phyloP scores from a whole-genome alignment of 2,113 vertebrate species.

The Cyanistes caeruleus region DNA sequence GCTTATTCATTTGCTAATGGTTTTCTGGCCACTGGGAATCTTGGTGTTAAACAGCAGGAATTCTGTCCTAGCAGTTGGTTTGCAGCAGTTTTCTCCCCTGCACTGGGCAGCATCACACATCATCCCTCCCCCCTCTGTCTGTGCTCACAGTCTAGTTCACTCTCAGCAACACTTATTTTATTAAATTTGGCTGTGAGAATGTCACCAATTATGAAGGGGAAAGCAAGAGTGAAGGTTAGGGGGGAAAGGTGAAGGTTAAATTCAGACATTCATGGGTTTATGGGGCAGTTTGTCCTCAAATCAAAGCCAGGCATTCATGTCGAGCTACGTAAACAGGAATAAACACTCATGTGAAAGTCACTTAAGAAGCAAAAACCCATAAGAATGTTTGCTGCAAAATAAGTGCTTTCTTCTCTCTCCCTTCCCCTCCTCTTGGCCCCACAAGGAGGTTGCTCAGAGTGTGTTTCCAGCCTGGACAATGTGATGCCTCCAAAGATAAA shows the following conservation, averaged over 20 bases:
- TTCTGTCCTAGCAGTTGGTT: neutral
- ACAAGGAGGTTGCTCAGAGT: neutral
- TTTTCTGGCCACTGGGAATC: neutral
- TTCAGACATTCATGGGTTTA: constrained; percentile 45
- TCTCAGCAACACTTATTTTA: neutral
- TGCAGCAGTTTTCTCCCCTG: neutral
- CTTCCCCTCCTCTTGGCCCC: neutral
- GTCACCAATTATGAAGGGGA: neutral
- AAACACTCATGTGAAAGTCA: constrained; percentile 1
- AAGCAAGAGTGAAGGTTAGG: constrained; percentile 44
- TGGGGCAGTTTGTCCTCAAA: constrained; percentile 63
- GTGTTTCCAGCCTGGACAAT: neutral
- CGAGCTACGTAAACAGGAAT: neutral
- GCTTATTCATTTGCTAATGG: neutral
- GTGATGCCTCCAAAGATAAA: neutral
- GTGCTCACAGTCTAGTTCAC: neutral
- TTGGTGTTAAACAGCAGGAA: neutral
- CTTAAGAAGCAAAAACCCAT: neutral
- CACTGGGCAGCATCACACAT: neutral
- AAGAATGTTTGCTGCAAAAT: neutral
- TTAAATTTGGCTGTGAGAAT: constrained; percentile 26
- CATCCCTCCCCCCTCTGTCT: neutral
- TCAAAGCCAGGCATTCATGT: constrained; percentile 54
- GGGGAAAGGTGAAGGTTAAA: constrained; percentile 61
- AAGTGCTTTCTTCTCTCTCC: neutral